Evolutionary conservation across 2,797 vertebrate genomes (phyloP), one percentile per base, ranked within the genome.

Genomic region (Tapera naevia): DNA sequence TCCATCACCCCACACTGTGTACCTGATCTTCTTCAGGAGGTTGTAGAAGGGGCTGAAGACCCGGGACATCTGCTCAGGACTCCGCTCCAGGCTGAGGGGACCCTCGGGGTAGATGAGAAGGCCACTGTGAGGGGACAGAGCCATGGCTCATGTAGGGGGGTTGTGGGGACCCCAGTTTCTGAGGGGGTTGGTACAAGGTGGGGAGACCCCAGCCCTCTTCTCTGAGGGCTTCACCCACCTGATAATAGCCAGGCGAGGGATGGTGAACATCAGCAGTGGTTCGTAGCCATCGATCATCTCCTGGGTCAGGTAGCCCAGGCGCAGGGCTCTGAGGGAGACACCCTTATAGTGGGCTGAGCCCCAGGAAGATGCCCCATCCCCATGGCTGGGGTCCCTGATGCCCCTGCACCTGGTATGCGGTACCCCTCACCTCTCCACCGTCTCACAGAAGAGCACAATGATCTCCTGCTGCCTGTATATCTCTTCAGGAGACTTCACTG

Each of bases 251-350:
- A 98, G 94, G 54, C 98, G 97, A 62, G 98, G 98, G 84, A 98
- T 98, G 82, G 97, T 97, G 95, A 98, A 98, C 98, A 98, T 98
- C 85, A 98, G 89, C 72, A 97, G 94, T 0, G 98, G 98, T 37
- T 98, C 98, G 2, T 97, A 98, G 81, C 97, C 96, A 79, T 98
- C 98, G 4, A 98, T 98, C 97, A 98, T 97, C 95, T 98, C 98
- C 91, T 98, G 98, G 14, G 96, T 98, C 66, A 98, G 62, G 78
- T 98, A 98, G 80, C 97, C 98, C 78, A 96, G 85, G 53, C 75
- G 95, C 76, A 98, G 85, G 56, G 98, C 98, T 88, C 98, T 98
- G 93, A 50, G 8, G 9, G 16, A 16, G 22, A 76, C 37, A 86
- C 13, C 32, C 35, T 84, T 30, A 81, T 33, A 51, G 8, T 6